Base-by-base conservation (phyloP, 1,140 invertebrate species). In the Proales similis region DNA sequence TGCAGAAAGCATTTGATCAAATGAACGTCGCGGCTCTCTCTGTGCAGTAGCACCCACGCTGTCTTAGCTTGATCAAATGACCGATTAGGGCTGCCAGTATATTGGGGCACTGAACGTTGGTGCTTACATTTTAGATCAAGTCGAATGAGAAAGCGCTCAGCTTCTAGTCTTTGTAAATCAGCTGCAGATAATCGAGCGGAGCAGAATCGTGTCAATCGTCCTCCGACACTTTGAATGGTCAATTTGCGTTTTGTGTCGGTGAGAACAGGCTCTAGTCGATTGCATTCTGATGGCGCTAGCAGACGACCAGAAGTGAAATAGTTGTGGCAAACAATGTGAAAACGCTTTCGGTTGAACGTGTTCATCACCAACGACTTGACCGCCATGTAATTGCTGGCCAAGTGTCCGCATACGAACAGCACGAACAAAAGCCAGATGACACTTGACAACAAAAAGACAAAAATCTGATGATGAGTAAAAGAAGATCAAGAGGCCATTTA, bases 351-450 rank as follows among this genome's bases (percentile, higher is more conserved):
- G 32, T 57, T 57, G 7, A 57, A 57, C 1, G 51, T 57, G 29
- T 42, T 62, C 27, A 62, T 46, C 27, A 62, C 24, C 2, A 62
- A 42, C 0, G 57, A 43, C 38, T 62, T 45, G n/a, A 63, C 45
- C 7, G 61, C 61, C 12, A 24, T 43, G 22, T 63, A 63, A 38
- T 63, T 63, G 7, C 32, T 17, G 19, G 17, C 48, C 7, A 63
- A 38, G 42, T 63, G 61, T 19, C 43, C 30, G 5, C 36, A 19
- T n/a, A 47, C 39, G 24, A 48, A 63, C 24, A 63, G 11, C 19
- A 24, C 9, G 30, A 48, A 48, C 19, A 63, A 26, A 17, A 38
- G 20, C 43, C 43, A 48, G 22, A 48, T 62, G 45, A 62, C 46
- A 46, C 39, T 46, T 46, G 9, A 60, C 24, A 29, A 39, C 19